Base-by-base conservation (phyloP, 2,888 invertebrate species). In the Aleiodes alternator region DNA sequence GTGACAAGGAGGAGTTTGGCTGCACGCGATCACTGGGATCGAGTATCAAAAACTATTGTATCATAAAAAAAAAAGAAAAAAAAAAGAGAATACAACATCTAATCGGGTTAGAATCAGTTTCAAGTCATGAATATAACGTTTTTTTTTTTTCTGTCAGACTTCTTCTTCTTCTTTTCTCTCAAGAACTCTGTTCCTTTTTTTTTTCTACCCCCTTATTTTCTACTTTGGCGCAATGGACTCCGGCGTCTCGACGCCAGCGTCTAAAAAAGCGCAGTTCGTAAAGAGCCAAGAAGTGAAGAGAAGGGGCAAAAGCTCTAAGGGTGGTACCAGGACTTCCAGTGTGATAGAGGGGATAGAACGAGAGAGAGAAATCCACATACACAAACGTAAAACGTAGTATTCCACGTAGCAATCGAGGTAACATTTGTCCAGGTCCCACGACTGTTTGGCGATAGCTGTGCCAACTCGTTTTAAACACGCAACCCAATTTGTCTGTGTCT, bases 361-460 rank as follows among this genome's bases (percentile, higher is more conserved):
- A 73, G 78, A 75, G 78, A 75, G 70, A 77, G 75, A 75, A 48
- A 23, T 23, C 23, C 23, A 73, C 66, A 68, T 68, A 75, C 57
- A 73, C 77, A 72, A 55, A 55, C 69, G 55, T 73, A 64, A 50
- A 57, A 69, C 59, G 72, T 34, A 53, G 29, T 51, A 6, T 9
- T 56, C 68, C 66, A 23, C 23, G 23, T 23, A 70, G 72, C 80
- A 82, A 83, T 82, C 83, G 83, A 83, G 64, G 79, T 78, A 87
- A 88, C 88, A 88, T 87, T 88, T 88, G 88, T 82, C 79, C 72
- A 79, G 83, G 84, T 87, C 88, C 86, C 87, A 87, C 88, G 88
- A 86, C 87, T 88, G 87, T 87, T 87, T 87, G 88, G 88, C 87
- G 88, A 89, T 89, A 87, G 87, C 88, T 88, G 87, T 89, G 88